These are phyloP conservation scores for Xiphorhynchus elegans DNA, from an alignment of 2,113 vertebrate species.

Conservation along the genomic window DNA sequence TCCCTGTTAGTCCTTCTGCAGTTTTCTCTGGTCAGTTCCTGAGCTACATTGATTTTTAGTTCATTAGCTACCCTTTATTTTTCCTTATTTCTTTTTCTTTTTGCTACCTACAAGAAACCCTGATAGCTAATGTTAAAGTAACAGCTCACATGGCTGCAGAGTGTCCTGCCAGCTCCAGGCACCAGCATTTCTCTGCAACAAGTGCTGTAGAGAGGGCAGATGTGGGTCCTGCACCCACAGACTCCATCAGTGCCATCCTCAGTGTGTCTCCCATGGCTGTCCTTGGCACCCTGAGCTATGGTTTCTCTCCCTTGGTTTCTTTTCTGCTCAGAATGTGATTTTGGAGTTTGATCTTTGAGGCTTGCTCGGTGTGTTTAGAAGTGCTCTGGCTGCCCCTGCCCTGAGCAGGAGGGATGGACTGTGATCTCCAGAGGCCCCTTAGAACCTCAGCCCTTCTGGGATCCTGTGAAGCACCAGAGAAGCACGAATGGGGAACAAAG, in stretches of 20 bases:
- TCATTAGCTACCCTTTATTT: background rate
- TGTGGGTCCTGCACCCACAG: background rate
- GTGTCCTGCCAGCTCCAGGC: background rate
- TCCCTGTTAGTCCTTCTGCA: background rate
- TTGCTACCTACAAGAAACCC: background rate
- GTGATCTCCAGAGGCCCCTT: background rate
- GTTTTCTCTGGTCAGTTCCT: background rate
- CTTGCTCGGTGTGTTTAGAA: background rate
- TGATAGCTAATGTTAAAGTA: background rate
- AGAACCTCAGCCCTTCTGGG: background rate
- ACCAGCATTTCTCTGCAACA: background rate
- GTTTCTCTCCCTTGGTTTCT: background rate
- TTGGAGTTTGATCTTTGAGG: background rate
- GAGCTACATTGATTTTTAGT: background rate
- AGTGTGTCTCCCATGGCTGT: accelerated
- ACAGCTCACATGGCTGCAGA: background rate
- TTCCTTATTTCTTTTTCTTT: background rate
- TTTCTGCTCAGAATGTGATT: background rate
- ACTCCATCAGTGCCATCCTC: background rate
- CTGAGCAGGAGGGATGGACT: background rate
- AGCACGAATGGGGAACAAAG: background rate
- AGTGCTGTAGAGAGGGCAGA: background rate
- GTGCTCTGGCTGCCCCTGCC: background rate
- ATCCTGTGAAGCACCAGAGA: background rate
- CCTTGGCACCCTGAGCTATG: background rate